These are phyloP conservation scores for Saturnia japonica DNA, from an alignment of 2,888 invertebrate species.

Conservation along the genomic window DNA sequence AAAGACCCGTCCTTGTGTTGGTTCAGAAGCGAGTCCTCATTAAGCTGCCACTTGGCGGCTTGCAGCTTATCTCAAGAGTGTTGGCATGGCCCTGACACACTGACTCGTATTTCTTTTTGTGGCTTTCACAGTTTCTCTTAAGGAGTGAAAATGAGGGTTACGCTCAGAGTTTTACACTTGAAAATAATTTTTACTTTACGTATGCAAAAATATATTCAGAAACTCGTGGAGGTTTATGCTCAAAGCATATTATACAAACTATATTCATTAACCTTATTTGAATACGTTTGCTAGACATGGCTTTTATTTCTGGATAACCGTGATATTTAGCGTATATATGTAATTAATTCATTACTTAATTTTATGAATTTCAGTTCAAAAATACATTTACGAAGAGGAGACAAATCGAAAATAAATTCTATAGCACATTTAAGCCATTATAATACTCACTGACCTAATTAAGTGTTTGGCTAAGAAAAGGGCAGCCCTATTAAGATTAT, in stretches of 20 bases:
- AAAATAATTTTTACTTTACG: background rate
- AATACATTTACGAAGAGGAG: background rate
- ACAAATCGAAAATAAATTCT: constrained; percentile 45
- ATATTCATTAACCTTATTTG: background rate
- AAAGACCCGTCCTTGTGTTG: constrained; percentile 31
- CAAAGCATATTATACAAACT: background rate
- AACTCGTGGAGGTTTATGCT: background rate
- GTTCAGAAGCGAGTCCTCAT: constrained; percentile 46
- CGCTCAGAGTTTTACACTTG: constrained; percentile 19
- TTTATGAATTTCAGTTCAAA: background rate
- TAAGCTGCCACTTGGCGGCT: constrained; percentile 43
- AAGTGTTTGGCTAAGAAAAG: constrained; percentile 68
- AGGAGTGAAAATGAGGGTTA: constrained; percentile 28
- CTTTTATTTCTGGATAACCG: background rate
- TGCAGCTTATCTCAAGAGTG: constrained; percentile 49
- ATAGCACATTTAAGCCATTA: constrained; percentile 64
- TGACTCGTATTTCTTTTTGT: constrained; percentile 46
- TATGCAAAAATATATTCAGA: background rate
- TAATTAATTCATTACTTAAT: background rate
- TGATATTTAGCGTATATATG: too few species aligned
- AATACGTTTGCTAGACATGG: background rate
- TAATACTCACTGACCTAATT: constrained; percentile 59
- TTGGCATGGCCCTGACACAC: constrained; percentile 61
- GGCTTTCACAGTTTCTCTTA: constrained; percentile 13
- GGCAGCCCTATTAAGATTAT: constrained; percentile 62